A percentile compares a stretch with the other conserved stretches of the same genome.
These are phyloP conservation scores for Rhadina sibilatrix DNA, from an alignment of 2,113 vertebrate species.

Conservation along the genomic window DNA sequence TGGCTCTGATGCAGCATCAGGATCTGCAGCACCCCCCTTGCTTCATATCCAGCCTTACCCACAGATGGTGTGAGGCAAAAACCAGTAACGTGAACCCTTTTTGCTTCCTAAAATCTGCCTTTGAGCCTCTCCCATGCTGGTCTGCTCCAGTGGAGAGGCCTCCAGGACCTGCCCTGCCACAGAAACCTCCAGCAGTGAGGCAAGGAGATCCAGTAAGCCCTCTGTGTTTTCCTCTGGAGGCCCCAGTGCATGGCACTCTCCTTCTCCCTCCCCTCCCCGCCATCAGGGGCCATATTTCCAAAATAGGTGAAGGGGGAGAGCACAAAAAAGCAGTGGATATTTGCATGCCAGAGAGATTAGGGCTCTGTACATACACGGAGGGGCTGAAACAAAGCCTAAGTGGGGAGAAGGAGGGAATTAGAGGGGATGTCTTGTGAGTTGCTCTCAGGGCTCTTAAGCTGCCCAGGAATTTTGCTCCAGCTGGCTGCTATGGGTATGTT, in stretches of 20 bases:
- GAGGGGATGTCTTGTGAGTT: neutral
- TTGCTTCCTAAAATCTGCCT: neutral
- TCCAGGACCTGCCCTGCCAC: neutral
- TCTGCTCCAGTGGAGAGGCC: neutral
- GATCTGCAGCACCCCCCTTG: neutral
- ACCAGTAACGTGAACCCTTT: accelerated
- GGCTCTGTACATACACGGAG: neutral
- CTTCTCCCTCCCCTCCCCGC: accelerated
- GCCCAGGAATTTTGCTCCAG: slow-evolving; percentile 55
- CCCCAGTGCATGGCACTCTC: neutral
- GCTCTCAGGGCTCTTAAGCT: slow-evolving; percentile 50
- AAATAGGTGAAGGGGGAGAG: slow-evolving; percentile 33
- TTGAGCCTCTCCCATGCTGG: neutral
- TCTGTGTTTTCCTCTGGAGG: neutral
- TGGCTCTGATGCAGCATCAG: neutral
- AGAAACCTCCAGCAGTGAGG: neutral
- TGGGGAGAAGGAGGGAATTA: slow-evolving; percentile 24
- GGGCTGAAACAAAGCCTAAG: neutral
- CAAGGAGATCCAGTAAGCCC: neutral
- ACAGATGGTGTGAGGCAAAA: neutral
- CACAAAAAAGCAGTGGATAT: neutral
- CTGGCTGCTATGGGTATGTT: neutral
- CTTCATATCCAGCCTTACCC: neutral
- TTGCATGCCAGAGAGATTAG: slow-evolving; percentile 64
- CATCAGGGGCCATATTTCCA: neutral